Base-by-base conservation (phyloP, 2,888 invertebrate species). In the Oithona nana region DNA sequence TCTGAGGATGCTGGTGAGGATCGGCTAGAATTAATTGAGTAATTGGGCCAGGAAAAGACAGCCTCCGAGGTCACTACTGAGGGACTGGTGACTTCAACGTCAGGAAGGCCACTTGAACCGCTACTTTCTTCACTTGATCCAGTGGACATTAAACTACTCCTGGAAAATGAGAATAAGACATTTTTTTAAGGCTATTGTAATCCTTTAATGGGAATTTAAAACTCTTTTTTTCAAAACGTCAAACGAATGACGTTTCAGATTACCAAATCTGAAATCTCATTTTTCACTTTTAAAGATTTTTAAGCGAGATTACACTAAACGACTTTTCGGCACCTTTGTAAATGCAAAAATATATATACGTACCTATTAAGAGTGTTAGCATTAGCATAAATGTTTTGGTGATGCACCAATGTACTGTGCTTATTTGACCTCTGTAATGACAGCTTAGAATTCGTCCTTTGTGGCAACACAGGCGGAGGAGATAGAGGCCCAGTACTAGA, bases 31-130 rank as follows among this genome's bases (percentile, higher is more conserved):
- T 20, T 24, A 11, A 59, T 28, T 2, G 16, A 22, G 49, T 59
- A 59, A 28, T 59, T 59, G 39, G 59, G 59, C 59, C 59, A 59
- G 16, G 59, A n/a, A 48, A 59, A 59, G 16, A 59, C 59, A 22
- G 16, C 31, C 49, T 59, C 59, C 22, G 59, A 59, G 28, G 57
- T 28, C 8, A 30, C 29, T 11, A 59, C 26, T 13, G 59, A 28
- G 16, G 59, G 22, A 8, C 20, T 22, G 39, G 59, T 20, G 26
- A 59, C 31, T 4, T 59, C 59, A 20, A 16, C 20, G 3, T 59
- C 59, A 22, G 48, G 29, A n/a, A 50, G 22, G 6, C 22, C 13
- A 59, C 59, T 59, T 11, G 59, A 59, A 20, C 50, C 49, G 26
- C 59, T 49, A 13, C 24, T 48, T n/a, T 54, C 48, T 3, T 60